phyloP scores from a whole-genome alignment of 53 echinoderm and acorn worm species.

The Henricia sp. region DNA sequence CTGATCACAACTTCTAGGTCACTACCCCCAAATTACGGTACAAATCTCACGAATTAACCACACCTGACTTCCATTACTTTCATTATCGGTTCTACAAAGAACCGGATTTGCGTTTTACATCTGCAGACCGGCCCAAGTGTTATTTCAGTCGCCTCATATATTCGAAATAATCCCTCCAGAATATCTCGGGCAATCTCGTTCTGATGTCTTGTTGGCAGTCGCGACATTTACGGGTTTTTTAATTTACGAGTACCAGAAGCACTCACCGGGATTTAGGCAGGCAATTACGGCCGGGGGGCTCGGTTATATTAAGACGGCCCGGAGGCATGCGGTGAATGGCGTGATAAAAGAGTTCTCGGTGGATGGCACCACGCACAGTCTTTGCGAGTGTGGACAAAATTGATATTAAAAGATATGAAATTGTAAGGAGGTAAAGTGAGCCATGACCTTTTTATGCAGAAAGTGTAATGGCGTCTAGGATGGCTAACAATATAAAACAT shows the following conservation, averaged over 20 bases:
- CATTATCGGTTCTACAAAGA: too few relatives aligned
- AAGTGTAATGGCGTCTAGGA: too few relatives aligned
- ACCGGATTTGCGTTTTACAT: not conserved
- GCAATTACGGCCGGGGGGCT: conserved; percentile 24
- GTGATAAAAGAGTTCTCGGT: not conserved
- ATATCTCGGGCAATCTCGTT: not conserved
- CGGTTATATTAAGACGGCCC: conserved; percentile 35
- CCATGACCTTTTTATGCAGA: too few relatives aligned
- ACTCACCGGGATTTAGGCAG: conserved; percentile 6
- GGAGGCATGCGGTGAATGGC: not conserved
- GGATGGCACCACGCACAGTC: not conserved
- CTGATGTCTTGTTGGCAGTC: not conserved
- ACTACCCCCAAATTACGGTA: too few relatives aligned
- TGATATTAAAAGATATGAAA: too few relatives aligned
- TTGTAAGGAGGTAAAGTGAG: too few relatives aligned
- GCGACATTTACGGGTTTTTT: conserved; percentile 17
- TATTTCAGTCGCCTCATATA: not conserved
- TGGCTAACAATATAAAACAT: too few relatives aligned
- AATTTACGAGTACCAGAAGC: conserved; percentile 14
- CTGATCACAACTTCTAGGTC: too few relatives aligned
- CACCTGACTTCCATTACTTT: too few relatives aligned
- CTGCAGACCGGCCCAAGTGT: not conserved
- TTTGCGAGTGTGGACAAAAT: too few relatives aligned
- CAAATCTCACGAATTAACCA: too few relatives aligned
- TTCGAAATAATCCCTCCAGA: not conserved